Base-by-base conservation (phyloP, 2,113 vertebrate genomes). In the Poeciliopsis retropinna region DNA sequence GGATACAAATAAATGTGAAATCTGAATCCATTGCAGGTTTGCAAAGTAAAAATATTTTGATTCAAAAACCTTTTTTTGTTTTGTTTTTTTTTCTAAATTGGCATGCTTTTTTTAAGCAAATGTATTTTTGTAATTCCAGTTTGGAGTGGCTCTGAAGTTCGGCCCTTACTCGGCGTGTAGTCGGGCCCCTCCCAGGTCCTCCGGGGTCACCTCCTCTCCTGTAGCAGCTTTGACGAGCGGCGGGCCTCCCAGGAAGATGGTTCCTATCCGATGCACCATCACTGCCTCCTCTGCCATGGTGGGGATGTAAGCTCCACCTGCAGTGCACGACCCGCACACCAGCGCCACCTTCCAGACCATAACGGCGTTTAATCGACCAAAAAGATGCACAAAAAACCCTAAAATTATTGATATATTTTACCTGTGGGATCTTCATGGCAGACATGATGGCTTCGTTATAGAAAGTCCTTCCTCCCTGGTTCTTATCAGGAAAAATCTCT, bases 191-290 rank as follows among this genome's bases (percentile, higher is more conserved):
- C 96, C 96, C 6, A 98, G 90, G 0, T 96, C 92, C 76, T 98
- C 95, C 0, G 96, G 91, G 13, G 94, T 90, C 31, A 96, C 95
- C 0, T 95, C 85, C 83, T 98, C 96, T 32, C 96, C 96, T 0
- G 96, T 97, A 28, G 96, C 96, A 66, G 96, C 96, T 90, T 95
- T 97, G n/a, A 97, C 95, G 19, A 98, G 93, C 0, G 96, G 95
- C 0, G 96, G 96, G 5, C 96, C 96, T 1, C 90, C 96, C n/a
- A 98, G 92, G 88, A 96, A 97, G 41, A 97, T 87, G 0, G 94
- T 96, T n/a, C 96, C 95, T 19, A 95, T 96, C n/a, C 82, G 82
- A 67, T 97, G 94, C 41, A 96, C 88, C 70, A 97, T 98, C 68
- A 96, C 94, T 0, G 92, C 5, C 80, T 96, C 96, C 61, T 97